A percentile compares a stretch with the other conserved stretches of the same genome.
These are phyloP conservation scores for Ceyx cyanopectus DNA, from an alignment of 2,113 vertebrate genomes.

Conservation along the genomic window DNA sequence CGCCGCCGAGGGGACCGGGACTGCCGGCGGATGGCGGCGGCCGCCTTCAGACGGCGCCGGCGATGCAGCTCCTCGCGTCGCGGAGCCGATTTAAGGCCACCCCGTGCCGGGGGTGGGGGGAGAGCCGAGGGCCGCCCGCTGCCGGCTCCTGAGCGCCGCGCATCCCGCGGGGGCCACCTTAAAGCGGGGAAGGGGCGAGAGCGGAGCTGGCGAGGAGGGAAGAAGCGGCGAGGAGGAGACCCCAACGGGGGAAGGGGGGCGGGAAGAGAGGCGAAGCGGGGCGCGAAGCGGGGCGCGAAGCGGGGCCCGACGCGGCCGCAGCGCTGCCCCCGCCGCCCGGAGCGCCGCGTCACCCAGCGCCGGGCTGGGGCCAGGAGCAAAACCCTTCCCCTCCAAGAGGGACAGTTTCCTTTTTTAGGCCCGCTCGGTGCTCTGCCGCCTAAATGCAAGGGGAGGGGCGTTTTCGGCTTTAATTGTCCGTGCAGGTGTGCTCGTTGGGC, in stretches of 20 bases:
- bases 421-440: neutral
- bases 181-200: constrained; percentile 9
- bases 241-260: neutral
- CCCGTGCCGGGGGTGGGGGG: neutral
- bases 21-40: neutral
- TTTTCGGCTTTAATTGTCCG: neutral
- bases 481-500: neutral
- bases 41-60: constrained; percentile 37
- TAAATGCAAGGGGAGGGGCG: neutral
- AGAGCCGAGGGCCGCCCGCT: constrained; percentile 28
- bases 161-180: constrained; percentile 60
- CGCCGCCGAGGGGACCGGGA: neutral
- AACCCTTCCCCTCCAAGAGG: neutral
- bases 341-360: neutral
- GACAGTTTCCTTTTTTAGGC: too few relatives aligned
- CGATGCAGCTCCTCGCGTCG: constrained; percentile 10
- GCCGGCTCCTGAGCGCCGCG: neutral
- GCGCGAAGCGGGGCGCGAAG: neutral
- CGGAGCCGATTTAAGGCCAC: constrained; percentile 55
- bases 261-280: neutral
- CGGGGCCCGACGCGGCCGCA: neutral
- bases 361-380: neutral
- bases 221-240: neutral
- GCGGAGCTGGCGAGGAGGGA: neutral
- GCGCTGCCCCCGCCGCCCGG: neutral